Evolutionary conservation across 2,888 invertebrate species (phyloP).

Genomic region (Lithodes maja): DNA sequence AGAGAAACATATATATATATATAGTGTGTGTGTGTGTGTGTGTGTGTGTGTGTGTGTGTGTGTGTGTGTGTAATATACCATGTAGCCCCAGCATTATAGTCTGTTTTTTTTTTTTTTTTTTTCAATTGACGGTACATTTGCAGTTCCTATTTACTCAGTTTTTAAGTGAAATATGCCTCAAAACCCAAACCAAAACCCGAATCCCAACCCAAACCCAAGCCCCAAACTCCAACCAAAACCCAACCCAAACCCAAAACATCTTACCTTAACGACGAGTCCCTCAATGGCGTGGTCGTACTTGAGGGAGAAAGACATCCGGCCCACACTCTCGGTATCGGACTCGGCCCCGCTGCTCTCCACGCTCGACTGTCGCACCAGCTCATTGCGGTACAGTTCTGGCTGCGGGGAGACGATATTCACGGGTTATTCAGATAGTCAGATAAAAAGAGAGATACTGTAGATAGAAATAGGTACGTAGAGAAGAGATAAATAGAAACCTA

Average conservation of each 20-base stretch:
- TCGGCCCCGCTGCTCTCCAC: slow-evolving; percentile 81
- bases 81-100: too few relatives aligned
- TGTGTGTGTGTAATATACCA: too few relatives aligned
- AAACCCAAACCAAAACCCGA: not conserved
- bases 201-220: not conserved
- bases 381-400: slow-evolving; percentile 86
- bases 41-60: too few relatives aligned
- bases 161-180: not conserved
- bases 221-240: not conserved
- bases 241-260: slow-evolving; percentile 57
- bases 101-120: too few relatives aligned
- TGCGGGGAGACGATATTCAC: slow-evolving; percentile 74
- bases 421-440: too few relatives aligned
- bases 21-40: too few relatives aligned
- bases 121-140: too few relatives aligned
- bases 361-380: slow-evolving; percentile 83
- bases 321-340: slow-evolving; percentile 82
- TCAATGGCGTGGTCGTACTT: slow-evolving; percentile 88
- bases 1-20: too few relatives aligned
- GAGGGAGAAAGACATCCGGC: slow-evolving; percentile 87
- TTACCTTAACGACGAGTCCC: slow-evolving; percentile 86
- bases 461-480: too few relatives aligned
- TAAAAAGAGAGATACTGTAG: too few relatives aligned
- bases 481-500: too few relatives aligned
- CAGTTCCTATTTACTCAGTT: too few relatives aligned